phyloP scores from a whole-genome alignment of 2,888 invertebrate species.

The Thera britannica region DNA sequence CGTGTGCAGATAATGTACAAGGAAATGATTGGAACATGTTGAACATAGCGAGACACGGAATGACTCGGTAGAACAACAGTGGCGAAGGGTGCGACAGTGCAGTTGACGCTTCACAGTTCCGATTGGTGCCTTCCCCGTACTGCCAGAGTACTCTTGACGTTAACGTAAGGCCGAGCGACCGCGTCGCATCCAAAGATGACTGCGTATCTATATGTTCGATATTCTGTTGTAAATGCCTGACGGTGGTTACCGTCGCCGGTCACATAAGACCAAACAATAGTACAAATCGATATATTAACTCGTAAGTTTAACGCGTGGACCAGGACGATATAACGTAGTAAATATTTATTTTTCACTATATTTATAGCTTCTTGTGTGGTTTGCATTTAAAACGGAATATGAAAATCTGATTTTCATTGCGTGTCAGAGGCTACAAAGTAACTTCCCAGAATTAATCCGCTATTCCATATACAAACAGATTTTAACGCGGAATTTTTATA shows the following conservation, averaged over 20 bases:
- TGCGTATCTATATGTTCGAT: conserved; percentile 70
- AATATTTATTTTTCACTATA: conserved; percentile 78
- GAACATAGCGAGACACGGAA: too few relatives aligned
- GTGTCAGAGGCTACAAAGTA: conserved; percentile 45
- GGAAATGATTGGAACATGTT: neutral
- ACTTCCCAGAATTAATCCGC: conserved; percentile 34
- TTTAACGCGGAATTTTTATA: conserved; percentile 28
- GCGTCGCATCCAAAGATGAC: conserved; percentile 73
- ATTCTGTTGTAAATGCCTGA: conserved; percentile 59
- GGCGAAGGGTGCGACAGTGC: conserved; percentile 32
- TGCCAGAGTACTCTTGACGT: conserved; percentile 59
- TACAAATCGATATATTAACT: conserved; percentile 79
- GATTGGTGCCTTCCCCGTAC: conserved; percentile 54
- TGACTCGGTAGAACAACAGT: neutral
- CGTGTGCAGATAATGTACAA: neutral
- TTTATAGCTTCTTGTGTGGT: conserved; percentile 62
- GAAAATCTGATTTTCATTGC: conserved; percentile 71
- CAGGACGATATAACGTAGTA: conserved; percentile 73
- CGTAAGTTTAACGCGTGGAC: conserved; percentile 79
- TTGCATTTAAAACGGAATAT: conserved; percentile 74
- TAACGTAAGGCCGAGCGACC: conserved; percentile 39
- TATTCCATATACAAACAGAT: conserved; percentile 41
- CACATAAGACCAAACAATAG: conserved; percentile 61
- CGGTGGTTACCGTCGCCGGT: conserved; percentile 9
- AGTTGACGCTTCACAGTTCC: conserved; percentile 31